Evolutionary conservation across 2,888 invertebrate genomes (phyloP).

Genomic region (Odontomyia ornata): DNA sequence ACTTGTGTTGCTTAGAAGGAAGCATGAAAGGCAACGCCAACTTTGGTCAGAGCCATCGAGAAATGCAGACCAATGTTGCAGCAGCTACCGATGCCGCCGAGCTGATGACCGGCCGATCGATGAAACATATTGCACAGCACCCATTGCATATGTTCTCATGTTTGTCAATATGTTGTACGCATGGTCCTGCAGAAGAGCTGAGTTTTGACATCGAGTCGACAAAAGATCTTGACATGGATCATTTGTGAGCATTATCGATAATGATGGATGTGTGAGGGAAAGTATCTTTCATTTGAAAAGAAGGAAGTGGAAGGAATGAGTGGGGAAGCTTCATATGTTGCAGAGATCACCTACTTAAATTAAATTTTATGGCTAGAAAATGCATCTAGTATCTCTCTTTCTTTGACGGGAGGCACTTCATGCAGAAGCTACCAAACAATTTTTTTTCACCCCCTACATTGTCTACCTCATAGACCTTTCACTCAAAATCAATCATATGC

Average conservation of each 20-base stretch:
- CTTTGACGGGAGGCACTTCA: too few species aligned
- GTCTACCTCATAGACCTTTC: neutral
- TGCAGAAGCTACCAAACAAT: too few species aligned
- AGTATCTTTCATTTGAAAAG: too few species aligned
- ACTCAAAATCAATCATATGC: slow-evolving; percentile 20
- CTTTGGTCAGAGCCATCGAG: slow-evolving; percentile 34
- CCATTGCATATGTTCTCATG: neutral
- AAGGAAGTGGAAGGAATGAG: too few species aligned
- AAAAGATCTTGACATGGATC: slow-evolving; percentile 3
- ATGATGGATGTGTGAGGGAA: too few species aligned
- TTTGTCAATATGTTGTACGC: neutral
- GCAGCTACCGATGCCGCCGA: neutral
- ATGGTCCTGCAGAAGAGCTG: neutral
- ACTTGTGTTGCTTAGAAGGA: slow-evolving; percentile 9
- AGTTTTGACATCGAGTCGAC: slow-evolving; percentile 10
- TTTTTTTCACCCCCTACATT: too few species aligned
- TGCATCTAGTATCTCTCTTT: too few species aligned
- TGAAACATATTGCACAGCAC: slow-evolving; percentile 41
- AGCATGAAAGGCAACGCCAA: slow-evolving; percentile 21
- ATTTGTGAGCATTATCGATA: slow-evolving; percentile 29
- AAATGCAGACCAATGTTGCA: slow-evolving; percentile 16
- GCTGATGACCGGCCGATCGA: slow-evolving; percentile 14
- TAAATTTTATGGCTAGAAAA: too few species aligned
- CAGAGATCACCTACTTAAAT: too few species aligned
- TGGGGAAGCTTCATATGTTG: too few species aligned